These are phyloP conservation scores for Drosophila lutescens DNA, from an alignment of 2,888 invertebrate genomes.

Conservation along the genomic window DNA sequence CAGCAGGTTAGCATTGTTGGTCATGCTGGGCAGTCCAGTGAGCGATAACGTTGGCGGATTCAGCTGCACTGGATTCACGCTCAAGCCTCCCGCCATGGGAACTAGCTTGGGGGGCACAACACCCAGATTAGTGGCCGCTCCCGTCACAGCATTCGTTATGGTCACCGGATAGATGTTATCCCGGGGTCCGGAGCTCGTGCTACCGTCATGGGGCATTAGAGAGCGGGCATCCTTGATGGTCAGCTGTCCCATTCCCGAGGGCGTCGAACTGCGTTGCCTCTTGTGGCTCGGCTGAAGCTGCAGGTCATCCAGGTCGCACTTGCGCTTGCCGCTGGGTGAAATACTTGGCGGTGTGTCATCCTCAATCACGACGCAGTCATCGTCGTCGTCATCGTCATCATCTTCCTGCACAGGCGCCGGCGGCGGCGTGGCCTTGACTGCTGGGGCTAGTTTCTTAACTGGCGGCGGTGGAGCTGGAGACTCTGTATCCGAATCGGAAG, in stretches of 20 bases:
- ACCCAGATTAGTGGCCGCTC: constrained; percentile 87
- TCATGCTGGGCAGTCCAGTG: constrained; percentile 73
- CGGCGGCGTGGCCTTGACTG: constrained; percentile 32
- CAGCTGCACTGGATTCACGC: constrained; percentile 48
- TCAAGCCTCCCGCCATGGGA: constrained; percentile 61
- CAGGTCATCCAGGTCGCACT: constrained; percentile 85
- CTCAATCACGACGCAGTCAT: constrained; percentile 86
- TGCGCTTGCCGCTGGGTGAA: constrained; percentile 83
- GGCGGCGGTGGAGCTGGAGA: constrained; percentile 38
- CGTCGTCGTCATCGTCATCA: constrained; percentile 84
- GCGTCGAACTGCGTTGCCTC: constrained; percentile 69
- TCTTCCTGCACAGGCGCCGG: constrained; percentile 31
- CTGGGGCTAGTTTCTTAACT: constrained; percentile 29
- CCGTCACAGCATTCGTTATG: constrained; percentile 87
- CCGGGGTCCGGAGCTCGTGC: constrained; percentile 23
- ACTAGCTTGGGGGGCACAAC: constrained; percentile 77
- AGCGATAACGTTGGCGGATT: constrained; percentile 69
- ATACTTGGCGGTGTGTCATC: constrained; percentile 84
- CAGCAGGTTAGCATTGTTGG: constrained; percentile 87
- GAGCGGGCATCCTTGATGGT: constrained; percentile 84
- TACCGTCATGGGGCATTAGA: constrained; percentile 74
- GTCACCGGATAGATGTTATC: constrained; percentile 82
- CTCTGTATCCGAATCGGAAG: constrained; percentile 82
- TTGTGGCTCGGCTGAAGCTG: constrained; percentile 81
- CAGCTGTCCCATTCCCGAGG: constrained; percentile 70